These are phyloP conservation scores for Mastomys coucha DNA, from an alignment of 2,113 vertebrate species.

Conservation along the genomic window DNA sequence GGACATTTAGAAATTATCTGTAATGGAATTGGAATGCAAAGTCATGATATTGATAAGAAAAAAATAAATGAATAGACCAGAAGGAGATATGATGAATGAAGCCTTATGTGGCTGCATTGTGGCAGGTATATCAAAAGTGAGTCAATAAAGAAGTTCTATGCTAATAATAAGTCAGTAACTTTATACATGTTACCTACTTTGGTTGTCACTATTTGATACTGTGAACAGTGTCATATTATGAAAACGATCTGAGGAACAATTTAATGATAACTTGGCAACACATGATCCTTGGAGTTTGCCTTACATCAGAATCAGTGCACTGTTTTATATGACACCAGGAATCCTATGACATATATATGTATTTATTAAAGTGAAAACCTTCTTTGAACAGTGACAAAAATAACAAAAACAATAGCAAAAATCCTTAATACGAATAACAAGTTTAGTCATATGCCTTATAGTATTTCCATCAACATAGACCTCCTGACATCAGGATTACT, in stretches of 20 bases:
- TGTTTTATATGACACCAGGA: background rate
- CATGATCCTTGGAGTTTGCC: slow-evolving; percentile 10
- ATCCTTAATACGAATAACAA: background rate
- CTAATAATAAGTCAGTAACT: background rate
- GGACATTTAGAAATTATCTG: background rate
- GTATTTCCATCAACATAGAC: background rate
- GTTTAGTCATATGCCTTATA: background rate
- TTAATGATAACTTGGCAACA: background rate
- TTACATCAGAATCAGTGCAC: background rate
- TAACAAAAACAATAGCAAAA: background rate
- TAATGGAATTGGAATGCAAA: background rate
- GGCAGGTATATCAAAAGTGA: background rate
- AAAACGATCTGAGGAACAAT: slow-evolving; percentile 1
- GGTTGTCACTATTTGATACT: slow-evolving; percentile 17
- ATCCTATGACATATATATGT: background rate
- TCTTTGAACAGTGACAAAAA: background rate
- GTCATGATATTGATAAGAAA: background rate
- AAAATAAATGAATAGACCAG: background rate
- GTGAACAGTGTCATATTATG: background rate
- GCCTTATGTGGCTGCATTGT: background rate
- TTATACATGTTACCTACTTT: background rate
- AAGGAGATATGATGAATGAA: background rate
- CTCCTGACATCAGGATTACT: background rate
- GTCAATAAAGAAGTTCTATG: background rate
- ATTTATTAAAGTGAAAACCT: background rate